Conservation (phyloP, 2,797 vertebrate genomes). For the Menidia menidia region DNA sequence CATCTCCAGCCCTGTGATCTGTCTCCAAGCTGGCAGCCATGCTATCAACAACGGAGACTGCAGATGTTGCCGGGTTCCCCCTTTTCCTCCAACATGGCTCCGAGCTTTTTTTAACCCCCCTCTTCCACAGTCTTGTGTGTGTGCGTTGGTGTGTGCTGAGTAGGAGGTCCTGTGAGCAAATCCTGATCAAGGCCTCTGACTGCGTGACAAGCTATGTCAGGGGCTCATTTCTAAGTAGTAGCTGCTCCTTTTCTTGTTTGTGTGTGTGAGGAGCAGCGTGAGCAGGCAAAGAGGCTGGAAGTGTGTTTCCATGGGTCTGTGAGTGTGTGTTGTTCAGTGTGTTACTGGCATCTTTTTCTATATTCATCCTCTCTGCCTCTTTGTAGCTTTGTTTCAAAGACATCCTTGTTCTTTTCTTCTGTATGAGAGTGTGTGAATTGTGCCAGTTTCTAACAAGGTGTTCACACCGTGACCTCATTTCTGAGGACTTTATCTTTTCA, state of each 20-base stretch:
- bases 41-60: constrained; percentile 86
- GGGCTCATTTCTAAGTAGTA: constrained; percentile 68
- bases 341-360: constrained; percentile 50
- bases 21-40: constrained; percentile 85
- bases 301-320: constrained; percentile 56
- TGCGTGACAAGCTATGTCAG: constrained; percentile 78
- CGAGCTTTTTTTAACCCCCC: constrained; percentile 71
- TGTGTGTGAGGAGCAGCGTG: constrained; percentile 26
- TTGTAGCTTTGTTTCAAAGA: constrained; percentile 62
- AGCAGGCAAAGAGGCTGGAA: constrained; percentile 22
- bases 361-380: constrained; percentile 36
- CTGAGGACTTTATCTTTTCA: not conserved
- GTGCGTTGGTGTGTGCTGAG: constrained; percentile 66
- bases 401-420: constrained; percentile 48
- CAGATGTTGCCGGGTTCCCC: constrained; percentile 86
- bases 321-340: constrained; percentile 37
- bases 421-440: constrained; percentile 10
- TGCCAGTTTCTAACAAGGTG: constrained; percentile 38
- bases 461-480: constrained; percentile 1
- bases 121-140: constrained; percentile 28
- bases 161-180: constrained; percentile 76
- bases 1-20: constrained; percentile 84
- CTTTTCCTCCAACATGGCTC: constrained; percentile 84
- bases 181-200: constrained; percentile 79
- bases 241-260: constrained; percentile 66